Percentiles rank a stretch among this genome's conserved stretches.
phyloP scores from a whole-genome alignment of 1,140 invertebrate species.

The Euborellia annulipes region DNA sequence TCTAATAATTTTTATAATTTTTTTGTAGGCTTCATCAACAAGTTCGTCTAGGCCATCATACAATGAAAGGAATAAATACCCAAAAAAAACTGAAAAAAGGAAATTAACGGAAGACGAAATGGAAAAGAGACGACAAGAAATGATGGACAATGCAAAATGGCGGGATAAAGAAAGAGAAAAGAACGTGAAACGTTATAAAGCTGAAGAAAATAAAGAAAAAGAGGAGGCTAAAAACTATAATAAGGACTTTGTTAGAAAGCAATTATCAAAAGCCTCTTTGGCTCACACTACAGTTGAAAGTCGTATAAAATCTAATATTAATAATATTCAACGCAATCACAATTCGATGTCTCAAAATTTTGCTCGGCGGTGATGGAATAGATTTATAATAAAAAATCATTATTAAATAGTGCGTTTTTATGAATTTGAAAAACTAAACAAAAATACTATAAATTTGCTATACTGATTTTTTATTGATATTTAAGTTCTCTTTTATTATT shows the following conservation, averaged over 20 bases:
- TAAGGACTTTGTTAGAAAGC: slow-evolving; percentile 41
- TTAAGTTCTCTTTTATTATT: too few relatives aligned
- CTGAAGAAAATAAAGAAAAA: slow-evolving; percentile 43
- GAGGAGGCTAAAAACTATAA: slow-evolving; percentile 28
- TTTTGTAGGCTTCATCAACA: too few relatives aligned
- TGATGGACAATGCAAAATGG: slow-evolving; percentile 63
- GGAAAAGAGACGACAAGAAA: slow-evolving; percentile 52
- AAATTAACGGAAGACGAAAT: slow-evolving; percentile 50
- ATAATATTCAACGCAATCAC: slow-evolving; percentile 58
- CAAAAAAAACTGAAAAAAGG: slow-evolving; percentile 23
- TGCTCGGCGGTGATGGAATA: slow-evolving; percentile 34
- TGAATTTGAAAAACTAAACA: too few relatives aligned
- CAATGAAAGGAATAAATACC: slow-evolving; percentile 22
- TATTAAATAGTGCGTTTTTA: too few relatives aligned
- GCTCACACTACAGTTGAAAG: slow-evolving; percentile 49
- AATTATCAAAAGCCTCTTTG: slow-evolving; percentile 49
- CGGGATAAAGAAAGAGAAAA: slow-evolving; percentile 47
- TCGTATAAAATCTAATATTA: slow-evolving; percentile 62
- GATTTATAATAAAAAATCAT: too few relatives aligned
- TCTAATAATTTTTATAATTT: too few relatives aligned
- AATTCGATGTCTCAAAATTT: slow-evolving; percentile 55
- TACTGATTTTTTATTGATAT: too few relatives aligned
- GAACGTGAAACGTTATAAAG: slow-evolving; percentile 44
- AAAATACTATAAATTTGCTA: too few relatives aligned
- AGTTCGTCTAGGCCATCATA: too few relatives aligned